Percentiles rank a stretch among this genome's conserved stretches.
phyloP scores from a whole-genome alignment of 2,113 vertebrate species.

The Tinamus guttatus region DNA sequence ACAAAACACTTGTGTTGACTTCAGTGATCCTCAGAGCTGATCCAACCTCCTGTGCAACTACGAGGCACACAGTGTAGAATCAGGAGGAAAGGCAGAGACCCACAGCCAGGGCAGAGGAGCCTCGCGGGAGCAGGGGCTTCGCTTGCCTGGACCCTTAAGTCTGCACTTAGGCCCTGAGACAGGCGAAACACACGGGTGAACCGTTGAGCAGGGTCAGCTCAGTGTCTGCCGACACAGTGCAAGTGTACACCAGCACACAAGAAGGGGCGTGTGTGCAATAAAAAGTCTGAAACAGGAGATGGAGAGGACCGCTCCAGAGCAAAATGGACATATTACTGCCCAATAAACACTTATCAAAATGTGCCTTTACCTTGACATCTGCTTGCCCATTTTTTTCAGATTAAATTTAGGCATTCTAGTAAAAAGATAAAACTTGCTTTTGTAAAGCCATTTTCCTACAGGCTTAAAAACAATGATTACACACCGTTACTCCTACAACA shows the following conservation, averaged over 20 bases:
- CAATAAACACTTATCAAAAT: not conserved
- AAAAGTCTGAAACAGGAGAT: not conserved
- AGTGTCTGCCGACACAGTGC: not conserved
- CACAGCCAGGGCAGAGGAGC: not conserved
- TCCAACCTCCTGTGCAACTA: not conserved
- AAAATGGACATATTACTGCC: not conserved
- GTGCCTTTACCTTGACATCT: not conserved
- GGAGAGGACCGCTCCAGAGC: not conserved
- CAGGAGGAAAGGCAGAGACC: not conserved
- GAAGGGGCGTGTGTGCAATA: not conserved
- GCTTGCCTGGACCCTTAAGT: not conserved
- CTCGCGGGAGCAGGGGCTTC: not conserved
- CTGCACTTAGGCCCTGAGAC: not conserved
- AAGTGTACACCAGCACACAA: not conserved
- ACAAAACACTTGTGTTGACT: not conserved
- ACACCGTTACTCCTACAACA: not conserved
- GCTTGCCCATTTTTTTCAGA: not conserved
- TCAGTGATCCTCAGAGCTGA: not conserved
- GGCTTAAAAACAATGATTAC: not conserved
- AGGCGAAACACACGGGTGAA: not conserved
- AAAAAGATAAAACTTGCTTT: not conserved
- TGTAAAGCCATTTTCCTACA: not conserved
- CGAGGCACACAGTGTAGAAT: not conserved
- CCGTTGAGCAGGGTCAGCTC: not conserved
- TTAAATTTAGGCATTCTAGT: not conserved